Evolutionary conservation across 2,888 invertebrate species (phyloP), one percentile per base, ranked within the genome.

Genomic region (Leucophora obtusa): DNA sequence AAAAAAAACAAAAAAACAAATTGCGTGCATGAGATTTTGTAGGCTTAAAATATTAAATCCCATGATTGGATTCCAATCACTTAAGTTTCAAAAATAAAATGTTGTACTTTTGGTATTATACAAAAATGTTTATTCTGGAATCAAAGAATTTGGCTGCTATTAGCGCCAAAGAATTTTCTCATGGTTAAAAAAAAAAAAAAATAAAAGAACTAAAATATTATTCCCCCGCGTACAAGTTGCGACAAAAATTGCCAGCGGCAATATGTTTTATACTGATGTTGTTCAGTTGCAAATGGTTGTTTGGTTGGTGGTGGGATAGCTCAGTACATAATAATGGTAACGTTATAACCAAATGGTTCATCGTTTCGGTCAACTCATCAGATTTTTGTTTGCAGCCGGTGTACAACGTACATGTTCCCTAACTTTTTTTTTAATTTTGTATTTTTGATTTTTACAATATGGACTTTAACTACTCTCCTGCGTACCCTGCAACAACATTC

Each of bases 161-260:
- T 88, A 88, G 89, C 88, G 88, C 89, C 88, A 88, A 88, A 86
- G 87, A 88, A 88, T 88, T 87, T 88, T 88, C 88, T 88, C 88
- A 88, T 88, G 89, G 88, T 87, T 88, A 86, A 87, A 85, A 85
- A 84, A 85, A 85, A 84, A 85, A 84, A 86, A 50, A 47, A 76
- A 43, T 62, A 72, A 77, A 53, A 53, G 50, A 71, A 70, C 62
- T 68, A 50, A 54, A 53, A 69, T 58, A 43, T 51, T 54, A 77
- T 73, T 70, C 81, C 81, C 81, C 77, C 73, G 77, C 73, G 77
- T 74, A 81, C 77, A 82, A 83, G 79, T 83, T 84, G 84, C 84
- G 84, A 84, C 84, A 84, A 84, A 84, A 83, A 82, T 84, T 47
- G 84, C 84, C 84, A 69, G 74, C 74, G 84, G 84, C 83, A 56